These are phyloP conservation scores for Astyanax mexicanus DNA, from an alignment of 2,797 vertebrate species.

Conservation along the genomic window DNA sequence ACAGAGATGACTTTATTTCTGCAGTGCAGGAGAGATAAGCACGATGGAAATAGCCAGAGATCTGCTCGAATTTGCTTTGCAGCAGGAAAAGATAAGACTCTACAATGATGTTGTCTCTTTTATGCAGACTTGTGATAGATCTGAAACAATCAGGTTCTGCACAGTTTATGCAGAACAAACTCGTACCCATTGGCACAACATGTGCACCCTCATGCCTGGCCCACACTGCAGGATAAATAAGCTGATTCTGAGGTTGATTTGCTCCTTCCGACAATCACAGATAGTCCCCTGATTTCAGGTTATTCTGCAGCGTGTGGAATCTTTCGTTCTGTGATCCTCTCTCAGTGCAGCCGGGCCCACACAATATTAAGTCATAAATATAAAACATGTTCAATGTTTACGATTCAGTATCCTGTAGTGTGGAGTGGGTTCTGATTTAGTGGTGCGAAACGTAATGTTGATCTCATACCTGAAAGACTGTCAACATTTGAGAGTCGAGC, in stretches of 20 bases:
- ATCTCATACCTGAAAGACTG: no score
- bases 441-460: no score
- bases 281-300: no score
- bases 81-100: conserved; percentile 28
- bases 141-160: conserved; percentile 23
- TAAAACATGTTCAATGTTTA: no score
- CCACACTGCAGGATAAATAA: conserved; percentile 1
- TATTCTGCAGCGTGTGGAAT: no score
- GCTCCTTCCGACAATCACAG: background rate
- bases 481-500: no score
- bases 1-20: conserved; percentile 44
- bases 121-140: conserved; percentile 30
- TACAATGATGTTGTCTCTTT: conserved; percentile 15
- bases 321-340: no score
- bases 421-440: no score
- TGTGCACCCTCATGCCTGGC: background rate
- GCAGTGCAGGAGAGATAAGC: conserved; percentile 21
- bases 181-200: background rate
- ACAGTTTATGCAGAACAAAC: conserved; percentile 29
- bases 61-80: conserved; percentile 41
- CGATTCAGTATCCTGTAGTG: no score
- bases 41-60: conserved; percentile 25
- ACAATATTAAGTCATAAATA: no score
- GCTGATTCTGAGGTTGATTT: background rate
- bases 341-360: no score